Conservation (phyloP, 2,113 vertebrate genomes). For the Halcyon senegalensis region DNA sequence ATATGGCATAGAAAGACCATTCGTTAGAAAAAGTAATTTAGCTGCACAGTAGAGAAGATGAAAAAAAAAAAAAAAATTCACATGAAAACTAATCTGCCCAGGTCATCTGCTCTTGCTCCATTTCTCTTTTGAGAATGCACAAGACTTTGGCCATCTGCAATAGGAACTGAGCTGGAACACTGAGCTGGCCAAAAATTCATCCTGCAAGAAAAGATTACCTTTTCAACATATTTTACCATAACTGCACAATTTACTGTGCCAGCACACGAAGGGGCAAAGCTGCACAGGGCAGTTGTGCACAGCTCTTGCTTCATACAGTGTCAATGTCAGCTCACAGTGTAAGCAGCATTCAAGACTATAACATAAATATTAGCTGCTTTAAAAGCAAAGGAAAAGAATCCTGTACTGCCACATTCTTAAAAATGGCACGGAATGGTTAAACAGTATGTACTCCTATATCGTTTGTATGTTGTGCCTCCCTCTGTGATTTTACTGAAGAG, state of each 20-base stretch:
- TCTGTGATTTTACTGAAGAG: not conserved
- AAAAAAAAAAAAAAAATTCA: not conserved
- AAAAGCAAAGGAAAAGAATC: not conserved
- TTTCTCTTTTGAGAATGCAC: not conserved
- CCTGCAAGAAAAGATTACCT: not conserved
- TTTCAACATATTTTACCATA: not conserved
- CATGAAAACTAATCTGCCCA: not conserved
- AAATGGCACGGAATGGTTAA: not conserved
- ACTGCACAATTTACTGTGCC: not conserved
- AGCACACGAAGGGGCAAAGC: not conserved
- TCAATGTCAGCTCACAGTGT: not conserved
- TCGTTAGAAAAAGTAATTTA: not conserved
- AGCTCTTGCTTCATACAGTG: not conserved
- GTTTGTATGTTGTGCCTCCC: fast-evolving
- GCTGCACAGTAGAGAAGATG: not conserved
- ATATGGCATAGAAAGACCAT: not conserved
- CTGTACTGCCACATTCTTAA: not conserved
- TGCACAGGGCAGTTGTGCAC: not conserved
- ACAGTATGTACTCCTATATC: not conserved
- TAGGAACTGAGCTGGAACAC: not conserved
- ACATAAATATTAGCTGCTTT: not conserved
- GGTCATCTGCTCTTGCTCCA: not conserved
- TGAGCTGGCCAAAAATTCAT: not conserved
- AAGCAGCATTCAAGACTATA: not conserved
- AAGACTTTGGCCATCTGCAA: not conserved